Base-by-base conservation (phyloP, 2,797 vertebrate genomes). In the Poecilia velifera region DNA sequence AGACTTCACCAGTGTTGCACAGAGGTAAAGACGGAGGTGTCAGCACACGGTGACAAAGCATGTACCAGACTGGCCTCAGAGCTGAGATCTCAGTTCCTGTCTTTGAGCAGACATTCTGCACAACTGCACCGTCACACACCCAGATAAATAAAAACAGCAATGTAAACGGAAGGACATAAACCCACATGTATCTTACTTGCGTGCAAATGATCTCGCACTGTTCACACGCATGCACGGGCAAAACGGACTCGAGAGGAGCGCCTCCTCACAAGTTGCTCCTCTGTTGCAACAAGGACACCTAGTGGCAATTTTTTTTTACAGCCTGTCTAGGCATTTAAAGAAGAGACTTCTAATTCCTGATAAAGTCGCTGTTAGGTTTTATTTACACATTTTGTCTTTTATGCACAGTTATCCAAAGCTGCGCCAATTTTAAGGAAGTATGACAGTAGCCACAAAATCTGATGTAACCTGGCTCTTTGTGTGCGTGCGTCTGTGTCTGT, bases 241-340 rank as follows among this genome's bases (percentile, higher is more conserved):
- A 66, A 76, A 70, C 68, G 59, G 39, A 74, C 4, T 62, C 53
- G 74, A 76, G 22, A 53, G 73, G 34, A 20, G 62, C 76, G 74
- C 68, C 10, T 41, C 66, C 62, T 66, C 49, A 55, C 12, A 53
- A 1, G 14, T 57, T 76, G 68, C 72, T 80, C 90, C 79, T 81
- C 82, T 93, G 90, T 81, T 88, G 84, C 93, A 92, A 92, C 83
- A 90, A 89, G 31, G 93, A 93, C 94, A 94, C 92, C 93, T 77
- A 83, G 93, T 93, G 94, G 87, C 51, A 3, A 64, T 84, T 82
- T 70, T 66, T 59, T 45, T 14, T 1, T 49, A 2, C 2, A 8
- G 41, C 22, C 36, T 3, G 45, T 14, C 34, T 46, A 18, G 6
- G 13, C 47, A 36, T 49, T 57, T 79, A 28, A 62, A 76, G 83